Evolutionary conservation across 2,113 vertebrate species (phyloP), one percentile per base, ranked within the genome.

Genomic region (Ammodytes dubius): DNA sequence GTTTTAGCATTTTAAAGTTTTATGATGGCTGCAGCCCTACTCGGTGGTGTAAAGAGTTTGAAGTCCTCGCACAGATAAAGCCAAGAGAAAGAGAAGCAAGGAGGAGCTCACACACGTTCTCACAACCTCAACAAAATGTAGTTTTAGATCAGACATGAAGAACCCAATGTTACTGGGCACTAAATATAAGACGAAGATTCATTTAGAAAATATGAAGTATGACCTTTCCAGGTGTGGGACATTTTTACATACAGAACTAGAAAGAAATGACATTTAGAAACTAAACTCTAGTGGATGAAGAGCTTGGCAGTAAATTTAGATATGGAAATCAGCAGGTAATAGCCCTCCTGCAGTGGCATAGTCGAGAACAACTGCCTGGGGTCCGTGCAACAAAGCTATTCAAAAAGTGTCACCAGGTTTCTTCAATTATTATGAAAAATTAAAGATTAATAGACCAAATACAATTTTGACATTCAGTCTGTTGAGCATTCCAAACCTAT

Each of bases 261-360:
- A 67, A 27, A 10, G 3, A 84, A 83, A 65, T 86, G 71, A 70
- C 83, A 86, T 88, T 82, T 87, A 53, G 61, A 80, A 74, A 77
- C 6, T 82, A 80, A 74, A 77, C 6, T 82, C 10, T 3, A 43
- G 39, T 59, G 60, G 52, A 79, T 70, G 15, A 56, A 40, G 27
- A 66, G 50, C 70, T 70, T 19, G 58, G 74, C 69, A 57, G 54
- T 57, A 65, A 76, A 64, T 73, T 66, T 66, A 72, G 61, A 68
- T 49, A 57, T 59, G 68, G 19, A 75, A 75, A 74, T 50, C 19
- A 64, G 2, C 35, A 79, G 58, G 71, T 66, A 69, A 72, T 27
- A 54, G 70, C 45, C 14, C 72, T 74, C 54, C 70, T 70, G 57
- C 45, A 39, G 60, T 3, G 56, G 4, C 43, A 14, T 45, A 70